Evolutionary conservation across 2,113 vertebrate species (phyloP).

Genomic region (Atractosteus spatula): DNA sequence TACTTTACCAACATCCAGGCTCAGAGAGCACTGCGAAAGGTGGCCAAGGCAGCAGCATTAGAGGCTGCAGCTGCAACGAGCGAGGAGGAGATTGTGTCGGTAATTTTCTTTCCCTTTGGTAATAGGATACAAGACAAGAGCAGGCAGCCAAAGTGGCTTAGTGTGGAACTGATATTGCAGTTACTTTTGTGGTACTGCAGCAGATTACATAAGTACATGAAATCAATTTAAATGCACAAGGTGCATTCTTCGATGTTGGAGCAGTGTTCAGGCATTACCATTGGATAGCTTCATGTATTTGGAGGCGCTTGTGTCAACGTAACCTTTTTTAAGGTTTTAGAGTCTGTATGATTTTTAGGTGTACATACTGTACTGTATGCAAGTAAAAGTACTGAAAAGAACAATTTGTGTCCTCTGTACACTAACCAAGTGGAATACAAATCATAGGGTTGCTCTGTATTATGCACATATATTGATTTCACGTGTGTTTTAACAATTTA

Average conservation of each 20-base stretch:
- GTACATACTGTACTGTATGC: neutral
- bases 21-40: slow-evolving; percentile 74
- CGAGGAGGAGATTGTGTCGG: slow-evolving; percentile 75
- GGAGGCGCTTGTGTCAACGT: neutral
- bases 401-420: neutral
- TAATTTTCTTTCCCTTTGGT: slow-evolving; percentile 71
- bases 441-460: neutral
- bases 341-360: neutral
- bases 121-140: slow-evolving; percentile 53
- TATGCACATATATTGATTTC: slow-evolving; percentile 9
- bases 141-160: slow-evolving; percentile 58
- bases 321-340: neutral
- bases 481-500: neutral
- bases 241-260: neutral
- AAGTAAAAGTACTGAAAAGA: neutral
- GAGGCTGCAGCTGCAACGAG: slow-evolving; percentile 66
- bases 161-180: slow-evolving; percentile 29
- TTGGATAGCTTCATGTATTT: neutral
- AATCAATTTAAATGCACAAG: slow-evolving; percentile 42
- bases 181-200: slow-evolving; percentile 28
- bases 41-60: slow-evolving; percentile 64
- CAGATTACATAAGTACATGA: slow-evolving; percentile 62
- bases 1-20: slow-evolving; percentile 94
- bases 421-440: neutral
- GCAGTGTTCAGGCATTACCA: too few relatives aligned